Base-by-base conservation (phyloP, 2,113 vertebrate species). In the Naja naja region DNA sequence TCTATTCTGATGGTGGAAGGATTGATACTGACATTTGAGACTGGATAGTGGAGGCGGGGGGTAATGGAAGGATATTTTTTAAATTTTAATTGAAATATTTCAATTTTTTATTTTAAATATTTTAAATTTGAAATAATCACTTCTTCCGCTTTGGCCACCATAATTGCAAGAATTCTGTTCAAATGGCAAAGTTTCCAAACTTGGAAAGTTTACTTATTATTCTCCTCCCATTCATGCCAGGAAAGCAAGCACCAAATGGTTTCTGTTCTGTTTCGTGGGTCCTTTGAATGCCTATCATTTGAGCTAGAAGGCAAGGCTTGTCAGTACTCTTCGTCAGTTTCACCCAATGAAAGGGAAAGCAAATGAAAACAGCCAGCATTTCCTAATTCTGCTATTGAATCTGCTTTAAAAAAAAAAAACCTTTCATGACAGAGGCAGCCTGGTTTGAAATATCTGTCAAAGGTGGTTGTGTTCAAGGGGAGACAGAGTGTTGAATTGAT, bases 41-140 rank as follows among this genome's bases (percentile, higher is more conserved):
- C 25, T 60, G 56, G 56, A 27, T 60, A 27, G 1, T n/a, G 30
- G 3, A 0, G 0, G 22, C 12, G 0, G 9, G 6, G 2, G 18
- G 27, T 9, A 2, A 1, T 64, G 27, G 60, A 64, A 64, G 30
- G 60, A 34, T 69, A 69, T 69, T 69, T 69, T 34, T 69, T 16
- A 6, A 69, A 69, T 16, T 5, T n/a, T n/a, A 69, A n/a, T 69
- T 64, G 27, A 30, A 64, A 64, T 64, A n/a, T 64, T 64, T 64
- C 10, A 64, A 30, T 0, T 64, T 14, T 64, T 64, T 69, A 69
- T 16, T 69, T 69, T 64, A 64, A 64, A 64, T 30, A 64, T 64
- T 64, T n/a, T n/a, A 81, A 20, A 43, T 81, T 81, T 81, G 18
- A 81, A 81, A 81, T 18, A 39, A 39, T 39, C 34, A 39, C 34